These are phyloP conservation scores for Steromphala cineraria DNA, from an alignment of 2,888 invertebrate genomes.

Conservation along the genomic window DNA sequence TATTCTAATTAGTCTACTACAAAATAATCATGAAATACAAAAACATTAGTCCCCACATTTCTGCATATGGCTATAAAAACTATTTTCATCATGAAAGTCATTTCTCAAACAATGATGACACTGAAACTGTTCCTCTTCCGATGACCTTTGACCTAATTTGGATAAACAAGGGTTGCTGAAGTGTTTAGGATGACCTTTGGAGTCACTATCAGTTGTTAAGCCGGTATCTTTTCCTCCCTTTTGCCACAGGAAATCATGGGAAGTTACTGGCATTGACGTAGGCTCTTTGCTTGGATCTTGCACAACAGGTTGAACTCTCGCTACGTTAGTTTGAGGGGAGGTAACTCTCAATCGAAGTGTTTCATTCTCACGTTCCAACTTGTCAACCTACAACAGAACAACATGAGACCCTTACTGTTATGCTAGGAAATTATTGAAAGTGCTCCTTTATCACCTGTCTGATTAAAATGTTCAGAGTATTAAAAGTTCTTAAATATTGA, in stretches of 20 bases:
- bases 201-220: neutral
- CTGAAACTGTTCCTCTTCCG: neutral
- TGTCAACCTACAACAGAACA: neutral
- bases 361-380: neutral
- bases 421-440: too few species aligned
- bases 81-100: slow-evolving; percentile 5
- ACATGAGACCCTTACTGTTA: too few species aligned
- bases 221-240: neutral
- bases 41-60: neutral
- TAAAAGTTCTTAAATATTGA: too few species aligned
- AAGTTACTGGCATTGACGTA: neutral
- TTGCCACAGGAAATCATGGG: neutral
- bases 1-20: too few species aligned
- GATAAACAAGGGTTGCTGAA: neutral
- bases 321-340: neutral
- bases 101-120: slow-evolving; percentile 13
- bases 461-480: too few species aligned
- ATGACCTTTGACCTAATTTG: neutral
- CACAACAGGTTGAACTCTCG: neutral
- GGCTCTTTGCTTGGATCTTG: neutral
- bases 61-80: neutral
- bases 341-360: neutral
- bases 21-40: neutral
- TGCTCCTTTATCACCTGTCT: too few species aligned
- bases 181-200: neutral